phyloP scores from a whole-genome alignment of 2,113 vertebrate species.

The Oncorhynchus nerka region DNA sequence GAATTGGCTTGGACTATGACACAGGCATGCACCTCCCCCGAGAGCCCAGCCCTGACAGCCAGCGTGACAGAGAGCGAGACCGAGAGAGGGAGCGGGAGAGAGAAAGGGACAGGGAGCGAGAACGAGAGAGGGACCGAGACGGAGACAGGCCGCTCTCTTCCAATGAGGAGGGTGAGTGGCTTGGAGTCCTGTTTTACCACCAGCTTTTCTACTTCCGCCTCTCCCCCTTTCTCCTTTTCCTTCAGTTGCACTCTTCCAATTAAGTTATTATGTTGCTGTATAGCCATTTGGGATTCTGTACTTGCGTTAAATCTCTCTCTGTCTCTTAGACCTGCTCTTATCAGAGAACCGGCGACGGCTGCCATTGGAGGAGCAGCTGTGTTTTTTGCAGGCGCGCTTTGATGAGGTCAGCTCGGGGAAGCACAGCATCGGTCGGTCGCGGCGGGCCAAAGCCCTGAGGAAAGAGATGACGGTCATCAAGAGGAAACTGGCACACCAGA shows the following conservation, averaged over 20 bases:
- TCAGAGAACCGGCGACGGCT: constrained; percentile 87
- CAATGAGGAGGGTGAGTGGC: constrained; percentile 70
- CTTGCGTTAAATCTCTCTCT: background rate
- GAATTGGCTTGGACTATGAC: constrained; percentile 97
- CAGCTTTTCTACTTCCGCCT: background rate
- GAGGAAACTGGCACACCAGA: constrained; percentile 89
- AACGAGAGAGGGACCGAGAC: constrained; percentile 12
- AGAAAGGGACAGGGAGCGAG: constrained; percentile 44
- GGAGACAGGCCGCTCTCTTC: constrained; percentile 61
- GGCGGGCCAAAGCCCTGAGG: constrained; percentile 92
- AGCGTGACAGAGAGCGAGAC: constrained; percentile 65
- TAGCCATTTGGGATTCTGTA: no score
- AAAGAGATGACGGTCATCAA: constrained; percentile 94
- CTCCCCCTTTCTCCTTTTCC: background rate
- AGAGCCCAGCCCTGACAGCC: constrained; percentile 80
- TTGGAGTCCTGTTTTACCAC: background rate
- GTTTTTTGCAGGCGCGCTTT: constrained; percentile 83
- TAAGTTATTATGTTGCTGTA: no score
- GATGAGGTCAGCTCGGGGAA: constrained; percentile 88
- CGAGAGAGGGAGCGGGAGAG: constrained; percentile 57
- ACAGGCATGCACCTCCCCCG: constrained; percentile 92
- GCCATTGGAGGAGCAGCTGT: constrained; percentile 92
- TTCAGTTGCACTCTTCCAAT: no score
- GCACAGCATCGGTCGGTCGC: constrained; percentile 90
- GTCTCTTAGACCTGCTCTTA: constrained; percentile 78